Evolutionary conservation across 2,113 vertebrate genomes (phyloP).

Genomic region (Phoxinus phoxinus): DNA sequence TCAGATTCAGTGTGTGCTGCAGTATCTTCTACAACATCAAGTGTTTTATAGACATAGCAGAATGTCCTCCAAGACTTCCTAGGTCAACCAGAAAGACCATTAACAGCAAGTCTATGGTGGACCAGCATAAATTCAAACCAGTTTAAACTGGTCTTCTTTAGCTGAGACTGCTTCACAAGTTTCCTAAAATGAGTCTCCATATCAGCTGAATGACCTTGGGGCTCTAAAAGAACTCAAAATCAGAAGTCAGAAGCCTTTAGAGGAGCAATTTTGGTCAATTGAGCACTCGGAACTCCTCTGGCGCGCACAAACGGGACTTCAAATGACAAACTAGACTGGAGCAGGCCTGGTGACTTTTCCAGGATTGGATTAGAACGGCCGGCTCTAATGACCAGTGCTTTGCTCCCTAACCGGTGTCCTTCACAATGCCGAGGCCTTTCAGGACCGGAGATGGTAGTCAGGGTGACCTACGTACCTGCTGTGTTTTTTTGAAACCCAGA

Average conservation of each 20-base stretch:
- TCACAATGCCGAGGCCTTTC: conserved; percentile 71
- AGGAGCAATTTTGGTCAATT: conserved; percentile 40
- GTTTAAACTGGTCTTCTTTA: neutral
- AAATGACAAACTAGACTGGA: conserved; percentile 41
- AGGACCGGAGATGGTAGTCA: conserved; percentile 74
- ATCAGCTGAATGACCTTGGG: conserved; percentile 18
- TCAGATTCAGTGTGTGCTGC: neutral
- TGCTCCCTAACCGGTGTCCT: conserved; percentile 48
- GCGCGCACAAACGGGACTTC: neutral
- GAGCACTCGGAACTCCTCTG: conserved; percentile 48
- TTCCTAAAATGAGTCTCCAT: neutral
- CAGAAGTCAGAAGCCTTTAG: conserved; percentile 20
- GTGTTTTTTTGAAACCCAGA: conserved; percentile 62
- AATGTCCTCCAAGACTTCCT: neutral
- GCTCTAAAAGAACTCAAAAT: conserved; percentile 23
- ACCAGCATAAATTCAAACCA: neutral
- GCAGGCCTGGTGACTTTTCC: conserved; percentile 23
- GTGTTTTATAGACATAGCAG: neutral
- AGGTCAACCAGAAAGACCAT: neutral
- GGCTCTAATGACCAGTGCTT: conserved; percentile 59
- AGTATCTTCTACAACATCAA: conserved; percentile 1
- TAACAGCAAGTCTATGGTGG: neutral
- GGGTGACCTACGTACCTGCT: conserved; percentile 73
- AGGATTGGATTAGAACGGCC: conserved; percentile 50
- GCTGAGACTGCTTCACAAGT: neutral